Evolutionary conservation across 2,888 invertebrate species (phyloP), one percentile per base, ranked within the genome.

Genomic region (Zaprionus obscuricornis): DNA sequence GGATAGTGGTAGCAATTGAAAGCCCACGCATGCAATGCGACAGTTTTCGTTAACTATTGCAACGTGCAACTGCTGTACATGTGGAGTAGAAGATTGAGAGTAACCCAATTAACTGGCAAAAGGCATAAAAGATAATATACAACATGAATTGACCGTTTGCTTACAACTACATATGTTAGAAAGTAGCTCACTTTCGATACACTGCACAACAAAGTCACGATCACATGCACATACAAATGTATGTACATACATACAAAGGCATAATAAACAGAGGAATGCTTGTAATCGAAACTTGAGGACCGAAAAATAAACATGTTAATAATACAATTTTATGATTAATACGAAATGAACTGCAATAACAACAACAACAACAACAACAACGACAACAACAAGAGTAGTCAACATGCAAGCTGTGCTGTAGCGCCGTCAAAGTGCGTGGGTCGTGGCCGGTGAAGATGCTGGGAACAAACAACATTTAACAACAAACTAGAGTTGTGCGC

Each of bases 241-340:
- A 52, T 17, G 27, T 20, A 8, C 39, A 47, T 5, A 17, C 11
- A 1, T 10, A 43, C 39, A 34, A 37, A 31, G 17, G 29, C 24
- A 46, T 42, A 60, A 55, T 71, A 70, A 67, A 70, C 55, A 24
- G 66, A 40, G 66, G 74, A 85, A 81, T 78, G 66, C 74, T 45
- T 81, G 84, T 81, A 81, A 85, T 85, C 84, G 86, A 85, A 85
- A 67, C 81, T 79, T 64, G 59, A 83, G 74, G 79, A 82, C 63
- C 77, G 81, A 76, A 74, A 85, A 81, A 85, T 83, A 81, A 81
- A 81, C 81, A 81, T 81, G 86, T 81, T 81, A 85, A 81, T 81
- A 81, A 83, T 84, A 85, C 84, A 81, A 81, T 81, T 81, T 81
- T 81, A 81, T 81, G 81, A 81, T 85, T 81, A 81, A 81, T 81